Evolutionary conservation across 2,113 vertebrate genomes (phyloP).

Genomic region (Toxostoma redivivum): DNA sequence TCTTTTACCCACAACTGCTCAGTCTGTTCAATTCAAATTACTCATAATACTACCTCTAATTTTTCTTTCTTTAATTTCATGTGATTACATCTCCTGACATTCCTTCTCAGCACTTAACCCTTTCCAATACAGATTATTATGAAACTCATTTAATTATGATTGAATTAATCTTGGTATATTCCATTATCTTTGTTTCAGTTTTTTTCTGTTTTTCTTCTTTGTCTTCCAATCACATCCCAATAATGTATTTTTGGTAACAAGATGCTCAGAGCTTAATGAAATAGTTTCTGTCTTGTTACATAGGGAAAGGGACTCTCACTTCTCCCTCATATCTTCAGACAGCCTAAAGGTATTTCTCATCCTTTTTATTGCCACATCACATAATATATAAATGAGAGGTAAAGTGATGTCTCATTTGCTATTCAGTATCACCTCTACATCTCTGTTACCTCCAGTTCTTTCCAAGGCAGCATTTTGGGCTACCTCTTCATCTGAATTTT

Average conservation of each 20-base stretch:
- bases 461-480: not conserved
- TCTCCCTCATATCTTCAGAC: not conserved
- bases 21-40: constrained; percentile 46
- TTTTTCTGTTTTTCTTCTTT: not conserved
- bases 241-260: not conserved
- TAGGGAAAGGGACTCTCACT: not conserved
- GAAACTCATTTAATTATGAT: not conserved
- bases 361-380: not conserved
- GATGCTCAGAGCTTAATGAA: not conserved
- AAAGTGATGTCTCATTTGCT: not conserved
- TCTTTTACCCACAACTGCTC: constrained; percentile 17
- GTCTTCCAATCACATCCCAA: not conserved
- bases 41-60: constrained; percentile 18
- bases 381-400: not conserved
- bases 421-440: not conserved
- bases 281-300: not conserved
- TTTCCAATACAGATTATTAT: not conserved
- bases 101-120: constrained; percentile 11
- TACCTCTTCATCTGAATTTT: not conserved
- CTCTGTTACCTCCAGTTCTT: not conserved
- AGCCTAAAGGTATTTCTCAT: constrained; percentile 9
- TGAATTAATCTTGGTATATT: not conserved
- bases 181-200: not conserved
- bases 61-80: constrained; percentile 36
- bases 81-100: constrained; percentile 6